Evolutionary conservation across 1,140 invertebrate genomes (phyloP), one percentile per base, ranked within the genome.

Genomic region (Rhopalosiphum maidis): DNA sequence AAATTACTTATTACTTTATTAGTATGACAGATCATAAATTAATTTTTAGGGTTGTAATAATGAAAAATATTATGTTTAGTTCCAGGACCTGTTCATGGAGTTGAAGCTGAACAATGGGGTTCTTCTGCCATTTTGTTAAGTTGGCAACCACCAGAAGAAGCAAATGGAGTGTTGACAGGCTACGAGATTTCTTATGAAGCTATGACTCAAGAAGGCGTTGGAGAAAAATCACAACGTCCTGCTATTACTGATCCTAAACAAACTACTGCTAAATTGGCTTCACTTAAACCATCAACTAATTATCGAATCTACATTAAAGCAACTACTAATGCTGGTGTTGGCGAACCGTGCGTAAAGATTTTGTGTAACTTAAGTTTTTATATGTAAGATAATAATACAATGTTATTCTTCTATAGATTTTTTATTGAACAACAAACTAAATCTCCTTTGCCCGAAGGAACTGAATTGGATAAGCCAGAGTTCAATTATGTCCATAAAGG

Each of bases 141-240:
- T 90, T 99, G 99, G 99, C 97, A 98, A 95, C 97, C 97, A 95
- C 99, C 99, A 0, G 96, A 98, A 37, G 97, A 99, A 95, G 97
- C 98, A 35, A 99, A 99, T 95, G 99, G 99, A 46, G 96, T 97
- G 94, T 95, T 99, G 0, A 98, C 97, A 4, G 98, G 98, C 21
- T 99, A 99, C 95, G 97, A 97, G 95, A 98, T 99, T 94, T 98
- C 97, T 95, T 99, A 98, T 95, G 97, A 98, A 95, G 96, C 97
- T 94, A 97, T 99, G 1, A 96, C 97, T 87, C 96, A 96, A 60
- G 97, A 97, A 0, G 96, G 96, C 85, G 95, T 98, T 1, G 96
- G 96, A 51, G 96, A 96, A 9, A 95, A 97, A 55, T 95, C 97
- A 68, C 97, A 98, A 95, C 96, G 98, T 94, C 97, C 97, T 41